Evolutionary conservation across 2,113 vertebrate genomes (phyloP).

Genomic region (Antennarius striatus): DNA sequence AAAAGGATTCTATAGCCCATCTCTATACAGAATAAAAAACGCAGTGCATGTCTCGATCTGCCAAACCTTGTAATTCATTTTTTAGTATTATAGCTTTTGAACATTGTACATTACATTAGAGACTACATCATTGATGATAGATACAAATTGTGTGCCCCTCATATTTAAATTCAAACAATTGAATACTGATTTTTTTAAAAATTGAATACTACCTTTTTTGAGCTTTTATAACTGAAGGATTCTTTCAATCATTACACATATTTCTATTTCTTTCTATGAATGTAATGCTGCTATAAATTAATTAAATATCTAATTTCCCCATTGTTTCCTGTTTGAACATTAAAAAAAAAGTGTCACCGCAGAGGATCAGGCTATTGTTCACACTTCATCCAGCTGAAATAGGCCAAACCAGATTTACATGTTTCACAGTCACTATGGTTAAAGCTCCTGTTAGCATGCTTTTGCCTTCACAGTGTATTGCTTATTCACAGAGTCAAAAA

Average conservation of each 20-base stretch:
- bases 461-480: not conserved
- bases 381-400: too few species aligned
- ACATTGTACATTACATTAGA: too few species aligned
- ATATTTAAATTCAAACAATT: too few species aligned
- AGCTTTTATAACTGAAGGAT: too few species aligned
- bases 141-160: too few species aligned
- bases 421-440: not conserved
- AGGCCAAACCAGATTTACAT: not conserved
- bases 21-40: not conserved
- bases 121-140: too few species aligned
- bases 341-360: not conserved
- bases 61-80: too few species aligned
- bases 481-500: constrained; percentile 12
- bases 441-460: not conserved
- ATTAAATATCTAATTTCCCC: not conserved
- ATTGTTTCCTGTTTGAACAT: not conserved
- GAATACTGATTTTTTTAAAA: too few species aligned
- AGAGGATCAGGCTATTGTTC: not conserved
- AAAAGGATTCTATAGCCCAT: not conserved
- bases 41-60: not conserved
- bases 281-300: not conserved
- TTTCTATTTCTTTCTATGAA: too few species aligned
- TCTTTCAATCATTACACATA: too few species aligned
- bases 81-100: too few species aligned
- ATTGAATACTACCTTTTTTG: too few species aligned